Conservation (phyloP, 1,140 invertebrate species). For the Drosophila sp. region DNA sequence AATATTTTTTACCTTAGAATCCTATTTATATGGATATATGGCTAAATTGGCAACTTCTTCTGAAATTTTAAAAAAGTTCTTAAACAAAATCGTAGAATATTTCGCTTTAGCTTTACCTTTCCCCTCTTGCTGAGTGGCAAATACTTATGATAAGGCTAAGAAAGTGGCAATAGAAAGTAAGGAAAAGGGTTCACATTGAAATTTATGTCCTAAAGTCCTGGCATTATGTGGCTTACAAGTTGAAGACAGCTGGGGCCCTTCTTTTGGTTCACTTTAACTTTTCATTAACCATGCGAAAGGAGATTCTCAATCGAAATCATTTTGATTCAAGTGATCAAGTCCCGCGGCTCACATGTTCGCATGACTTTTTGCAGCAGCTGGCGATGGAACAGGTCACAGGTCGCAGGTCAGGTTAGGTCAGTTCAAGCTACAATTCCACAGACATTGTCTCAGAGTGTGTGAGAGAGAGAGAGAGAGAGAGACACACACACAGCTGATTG, state of each 20-base stretch:
- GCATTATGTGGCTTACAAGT: constrained; percentile 3
- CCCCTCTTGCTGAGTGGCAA: neutral
- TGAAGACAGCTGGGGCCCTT: neutral
- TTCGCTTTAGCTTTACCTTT: too few relatives aligned
- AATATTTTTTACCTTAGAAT: too few relatives aligned
- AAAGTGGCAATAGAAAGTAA: neutral
- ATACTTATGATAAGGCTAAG: neutral
- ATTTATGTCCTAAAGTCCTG: neutral
- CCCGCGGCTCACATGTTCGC: neutral
- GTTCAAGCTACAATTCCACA: neutral
- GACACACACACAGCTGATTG: constrained; percentile 32
- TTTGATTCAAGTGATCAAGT: neutral
- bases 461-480: neutral
- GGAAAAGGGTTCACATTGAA: neutral
- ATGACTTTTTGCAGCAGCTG: neutral
- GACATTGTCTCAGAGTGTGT: neutral
- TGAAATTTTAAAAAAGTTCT: too few relatives aligned
- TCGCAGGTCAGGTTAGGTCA: constrained; percentile 4
- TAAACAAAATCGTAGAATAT: too few relatives aligned
- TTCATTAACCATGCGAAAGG: neutral
- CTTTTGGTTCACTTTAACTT: neutral
- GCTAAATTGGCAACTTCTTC: too few relatives aligned
- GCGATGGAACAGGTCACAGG: neutral
- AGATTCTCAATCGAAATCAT: neutral
- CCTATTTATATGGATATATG: too few relatives aligned